Evolutionary conservation across 1,140 invertebrate species (phyloP).

Genomic region (Sarcophaga peregrina): DNA sequence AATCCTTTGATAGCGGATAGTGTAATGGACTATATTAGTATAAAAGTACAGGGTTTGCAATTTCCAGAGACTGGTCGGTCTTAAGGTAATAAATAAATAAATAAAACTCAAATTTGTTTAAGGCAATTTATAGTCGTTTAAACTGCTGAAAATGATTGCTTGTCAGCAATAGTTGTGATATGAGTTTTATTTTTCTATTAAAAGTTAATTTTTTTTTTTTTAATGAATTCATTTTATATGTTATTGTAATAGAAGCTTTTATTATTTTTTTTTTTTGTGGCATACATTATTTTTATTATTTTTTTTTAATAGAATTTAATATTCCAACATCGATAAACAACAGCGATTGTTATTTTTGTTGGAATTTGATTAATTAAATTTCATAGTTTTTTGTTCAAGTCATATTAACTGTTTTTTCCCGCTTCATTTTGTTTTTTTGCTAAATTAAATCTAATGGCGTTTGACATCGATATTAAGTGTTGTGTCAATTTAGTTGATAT

Average conservation of each 20-base stretch:
- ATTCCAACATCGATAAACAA: not conserved
- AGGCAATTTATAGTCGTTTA: no score
- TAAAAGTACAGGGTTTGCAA: no score
- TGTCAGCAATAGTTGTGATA: no score
- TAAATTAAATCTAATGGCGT: not conserved
- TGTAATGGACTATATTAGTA: no score
- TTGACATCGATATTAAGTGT: not conserved
- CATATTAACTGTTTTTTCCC: no score
- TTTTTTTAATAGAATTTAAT: not conserved
- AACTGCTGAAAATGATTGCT: no score
- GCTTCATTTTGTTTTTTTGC: not conserved
- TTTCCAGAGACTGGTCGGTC: no score
- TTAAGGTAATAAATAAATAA: no score
- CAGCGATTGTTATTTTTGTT: not conserved
- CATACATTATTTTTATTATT: no score
- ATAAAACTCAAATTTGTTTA: no score
- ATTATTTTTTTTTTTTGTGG: no score
- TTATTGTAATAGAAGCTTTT: not conserved
- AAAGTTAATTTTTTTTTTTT: slow-evolving; percentile 15
- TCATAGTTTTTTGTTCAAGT: not conserved
- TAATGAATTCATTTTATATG: slow-evolving; percentile 9
- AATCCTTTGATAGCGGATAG: no score
- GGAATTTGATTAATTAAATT: slow-evolving; percentile 7
- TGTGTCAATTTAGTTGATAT: not conserved
- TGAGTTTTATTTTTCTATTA: not conserved